Evolutionary conservation across 1,140 invertebrate genomes (phyloP).

Genomic region (Cherax quadricarinatus): DNA sequence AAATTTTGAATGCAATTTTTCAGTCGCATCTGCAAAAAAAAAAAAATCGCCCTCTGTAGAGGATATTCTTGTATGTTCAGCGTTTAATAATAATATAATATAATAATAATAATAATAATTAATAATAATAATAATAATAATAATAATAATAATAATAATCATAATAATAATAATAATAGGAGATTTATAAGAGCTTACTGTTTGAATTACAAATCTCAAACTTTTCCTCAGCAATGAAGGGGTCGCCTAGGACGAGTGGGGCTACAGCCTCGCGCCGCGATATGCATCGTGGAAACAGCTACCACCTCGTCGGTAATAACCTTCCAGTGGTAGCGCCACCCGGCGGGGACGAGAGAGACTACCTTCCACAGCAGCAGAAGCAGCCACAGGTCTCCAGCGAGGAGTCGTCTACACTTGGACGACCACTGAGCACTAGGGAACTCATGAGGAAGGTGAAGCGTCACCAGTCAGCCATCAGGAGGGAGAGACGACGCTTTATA

Average conservation of each 20-base stretch:
- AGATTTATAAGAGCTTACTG: too few species aligned
- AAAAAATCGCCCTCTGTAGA: too few species aligned
- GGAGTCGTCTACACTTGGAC: background rate
- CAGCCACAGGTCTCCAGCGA: background rate
- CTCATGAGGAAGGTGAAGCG: conserved; percentile 55
- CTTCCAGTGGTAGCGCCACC: background rate
- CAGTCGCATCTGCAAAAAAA: too few species aligned
- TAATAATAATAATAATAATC: too few species aligned
- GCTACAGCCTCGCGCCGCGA: background rate
- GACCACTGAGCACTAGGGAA: conserved; percentile 40
- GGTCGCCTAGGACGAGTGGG: background rate
- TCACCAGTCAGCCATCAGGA: conserved; percentile 51
- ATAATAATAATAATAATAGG: too few species aligned
- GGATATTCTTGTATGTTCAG: too few species aligned
- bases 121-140: too few species aligned
- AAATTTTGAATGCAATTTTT: too few species aligned
- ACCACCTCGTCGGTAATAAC: background rate
- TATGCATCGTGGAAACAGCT: background rate
- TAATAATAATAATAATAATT: too few species aligned
- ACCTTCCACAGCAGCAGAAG: background rate
- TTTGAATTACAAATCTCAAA: too few species aligned
- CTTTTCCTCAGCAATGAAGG: background rate
- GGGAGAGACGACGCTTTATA: conserved; percentile 45
- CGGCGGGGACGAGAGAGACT: background rate
- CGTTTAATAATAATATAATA: too few species aligned